phyloP scores from a whole-genome alignment of 2,888 invertebrate species.

The Eilema depressum region DNA sequence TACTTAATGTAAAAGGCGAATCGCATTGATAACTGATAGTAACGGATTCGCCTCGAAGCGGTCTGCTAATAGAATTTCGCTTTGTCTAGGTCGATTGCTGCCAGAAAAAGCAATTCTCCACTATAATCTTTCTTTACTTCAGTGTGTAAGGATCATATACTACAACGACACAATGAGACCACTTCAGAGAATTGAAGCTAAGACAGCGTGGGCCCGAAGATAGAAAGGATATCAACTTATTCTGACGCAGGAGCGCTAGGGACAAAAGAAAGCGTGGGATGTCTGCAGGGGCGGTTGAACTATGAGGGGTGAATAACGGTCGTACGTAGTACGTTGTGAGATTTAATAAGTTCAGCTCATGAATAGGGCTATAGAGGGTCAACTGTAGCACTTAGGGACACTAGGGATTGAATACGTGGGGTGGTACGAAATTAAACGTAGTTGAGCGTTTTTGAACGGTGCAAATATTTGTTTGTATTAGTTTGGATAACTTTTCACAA shows the following conservation, averaged over 20 bases:
- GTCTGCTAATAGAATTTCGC: too few species aligned
- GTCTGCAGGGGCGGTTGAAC: not conserved
- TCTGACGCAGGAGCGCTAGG: not conserved
- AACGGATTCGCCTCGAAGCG: too few species aligned
- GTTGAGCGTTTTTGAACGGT: not conserved
- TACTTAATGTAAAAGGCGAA: too few species aligned
- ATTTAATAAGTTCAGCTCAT: constrained; percentile 9
- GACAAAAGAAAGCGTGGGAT: not conserved
- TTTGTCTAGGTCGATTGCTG: too few species aligned
- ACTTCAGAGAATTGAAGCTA: not conserved
- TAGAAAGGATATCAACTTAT: not conserved
- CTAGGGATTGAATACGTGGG: not conserved
- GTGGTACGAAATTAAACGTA: not conserved
- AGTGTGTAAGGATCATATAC: not conserved
- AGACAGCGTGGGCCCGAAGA: not conserved
- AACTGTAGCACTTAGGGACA: not conserved
- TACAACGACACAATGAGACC: not conserved
- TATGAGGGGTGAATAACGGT: not conserved
- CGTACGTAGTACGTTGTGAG: not conserved
- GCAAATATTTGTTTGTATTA: not conserved
- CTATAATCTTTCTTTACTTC: too few species aligned
- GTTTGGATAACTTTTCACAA: too few species aligned
- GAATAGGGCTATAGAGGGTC: not conserved
- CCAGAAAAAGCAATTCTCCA: too few species aligned
- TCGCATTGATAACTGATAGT: too few species aligned